phyloP scores from a whole-genome alignment of 2,888 invertebrate species.

The Clivina fossor region DNA sequence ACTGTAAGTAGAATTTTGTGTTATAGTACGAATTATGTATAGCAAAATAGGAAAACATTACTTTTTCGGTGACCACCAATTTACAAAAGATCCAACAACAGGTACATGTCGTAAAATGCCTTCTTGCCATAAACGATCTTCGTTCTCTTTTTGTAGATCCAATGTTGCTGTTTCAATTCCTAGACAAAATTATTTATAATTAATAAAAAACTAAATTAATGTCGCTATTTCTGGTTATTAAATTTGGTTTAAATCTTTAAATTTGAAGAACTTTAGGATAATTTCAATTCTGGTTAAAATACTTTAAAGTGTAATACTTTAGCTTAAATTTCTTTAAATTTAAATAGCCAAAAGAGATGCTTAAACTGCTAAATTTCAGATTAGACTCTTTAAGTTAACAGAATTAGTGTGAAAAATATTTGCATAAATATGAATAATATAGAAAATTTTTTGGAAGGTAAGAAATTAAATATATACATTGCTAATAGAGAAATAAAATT shows the following conservation, averaged over 20 bases:
- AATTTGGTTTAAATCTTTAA: too few relatives aligned
- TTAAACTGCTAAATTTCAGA: too few relatives aligned
- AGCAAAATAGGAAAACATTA: conserved; percentile 46
- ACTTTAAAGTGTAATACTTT: conserved; percentile 4
- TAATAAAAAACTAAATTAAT: conserved; percentile 17
- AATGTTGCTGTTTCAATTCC: conserved; percentile 92
- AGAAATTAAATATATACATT: too few relatives aligned
- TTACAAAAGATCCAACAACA: conserved; percentile 88
- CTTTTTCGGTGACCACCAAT: conserved; percentile 90
- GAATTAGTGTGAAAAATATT: too few relatives aligned
- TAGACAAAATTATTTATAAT: conserved; percentile 46
- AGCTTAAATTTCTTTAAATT: too few relatives aligned
- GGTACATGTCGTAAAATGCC: conserved; percentile 93
- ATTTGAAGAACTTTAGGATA: too few relatives aligned
- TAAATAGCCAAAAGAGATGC: too few relatives aligned
- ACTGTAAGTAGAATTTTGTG: conserved; percentile 11
- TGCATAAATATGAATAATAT: too few relatives aligned
- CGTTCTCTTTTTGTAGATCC: conserved; percentile 87
- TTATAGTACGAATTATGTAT: background rate
- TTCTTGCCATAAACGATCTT: conserved; percentile 89
- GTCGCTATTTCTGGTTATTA: too few relatives aligned
- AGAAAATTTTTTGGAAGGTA: too few relatives aligned
- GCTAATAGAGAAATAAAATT: too few relatives aligned
- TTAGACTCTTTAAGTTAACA: conserved; percentile 44
- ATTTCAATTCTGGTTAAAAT: background rate